Evolutionary conservation across 2,797 vertebrate species (phyloP).

Genomic region (Microhierax caerulescens): DNA sequence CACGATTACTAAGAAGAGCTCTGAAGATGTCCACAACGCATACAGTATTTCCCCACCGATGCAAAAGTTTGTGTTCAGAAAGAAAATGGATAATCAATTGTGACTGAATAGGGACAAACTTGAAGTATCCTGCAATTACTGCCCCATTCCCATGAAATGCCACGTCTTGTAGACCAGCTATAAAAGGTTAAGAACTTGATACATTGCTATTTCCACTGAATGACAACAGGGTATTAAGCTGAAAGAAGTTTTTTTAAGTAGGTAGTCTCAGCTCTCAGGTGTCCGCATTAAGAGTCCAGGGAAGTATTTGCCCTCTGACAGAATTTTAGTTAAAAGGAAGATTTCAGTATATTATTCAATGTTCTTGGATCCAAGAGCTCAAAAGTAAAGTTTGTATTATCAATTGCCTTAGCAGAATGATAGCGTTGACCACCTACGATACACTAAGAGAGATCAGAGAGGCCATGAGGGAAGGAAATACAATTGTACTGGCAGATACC

Average conservation of each 20-base stretch:
- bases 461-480: neutral
- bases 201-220: neutral
- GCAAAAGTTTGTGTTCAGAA: neutral
- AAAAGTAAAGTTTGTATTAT: neutral
- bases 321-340: neutral
- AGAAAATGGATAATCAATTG: neutral
- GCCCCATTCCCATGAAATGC: neutral
- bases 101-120: neutral
- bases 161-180: neutral
- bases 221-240: neutral
- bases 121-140: neutral
- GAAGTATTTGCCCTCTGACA: neutral
- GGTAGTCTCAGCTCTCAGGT: neutral
- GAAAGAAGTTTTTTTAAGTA: neutral
- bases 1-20: neutral
- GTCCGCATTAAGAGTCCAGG: neutral
- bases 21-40: accelerated
- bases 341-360: neutral
- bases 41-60: neutral
- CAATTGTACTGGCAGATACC: neutral
- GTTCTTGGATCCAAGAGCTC: neutral
- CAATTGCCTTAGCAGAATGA: neutral
- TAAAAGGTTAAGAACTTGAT: neutral
- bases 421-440: neutral
- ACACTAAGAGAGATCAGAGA: neutral